phyloP scores from a whole-genome alignment of 2,888 invertebrate species.

The Athetis lepigone region DNA sequence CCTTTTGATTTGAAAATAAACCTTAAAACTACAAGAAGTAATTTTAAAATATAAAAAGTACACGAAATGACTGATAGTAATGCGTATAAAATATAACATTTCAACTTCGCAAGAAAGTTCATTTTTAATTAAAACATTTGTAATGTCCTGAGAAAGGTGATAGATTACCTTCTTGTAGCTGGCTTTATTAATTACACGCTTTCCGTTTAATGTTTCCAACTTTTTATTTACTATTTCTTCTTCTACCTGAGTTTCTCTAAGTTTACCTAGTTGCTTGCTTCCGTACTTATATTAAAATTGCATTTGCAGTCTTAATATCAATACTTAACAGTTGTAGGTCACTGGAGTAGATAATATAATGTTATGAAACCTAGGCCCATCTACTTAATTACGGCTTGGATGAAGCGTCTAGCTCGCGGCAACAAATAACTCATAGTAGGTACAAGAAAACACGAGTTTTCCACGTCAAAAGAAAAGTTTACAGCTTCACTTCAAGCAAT shows the following conservation, averaged over 20 bases:
- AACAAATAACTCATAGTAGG: conserved; percentile 18
- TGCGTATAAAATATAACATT: too few species aligned
- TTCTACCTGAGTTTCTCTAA: not conserved
- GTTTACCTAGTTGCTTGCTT: not conserved
- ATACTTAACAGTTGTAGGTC: not conserved
- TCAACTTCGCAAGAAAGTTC: not conserved
- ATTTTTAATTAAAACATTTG: conserved; percentile 43
- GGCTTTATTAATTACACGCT: conserved; percentile 33
- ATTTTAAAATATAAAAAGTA: too few species aligned
- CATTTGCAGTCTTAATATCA: not conserved
- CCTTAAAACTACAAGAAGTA: too few species aligned
- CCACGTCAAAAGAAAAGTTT: conserved; percentile 32
- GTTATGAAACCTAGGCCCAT: conserved; percentile 12
- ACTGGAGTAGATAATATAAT: not conserved
- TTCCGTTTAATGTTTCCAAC: conserved; percentile 21
- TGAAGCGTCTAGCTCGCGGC: not conserved
- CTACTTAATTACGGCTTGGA: conserved; percentile 1
- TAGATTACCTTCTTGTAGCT: conserved; percentile 29
- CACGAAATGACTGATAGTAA: too few species aligned
- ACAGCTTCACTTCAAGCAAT: conserved; percentile 35
- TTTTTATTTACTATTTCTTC: conserved; percentile 25
- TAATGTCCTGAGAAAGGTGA: conserved; percentile 26
- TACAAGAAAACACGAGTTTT: conserved; percentile 29
- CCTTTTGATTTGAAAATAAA: not conserved
- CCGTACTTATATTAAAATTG: conserved; percentile 1